Percentiles rank a stretch among this genome's conserved stretches.
These are phyloP conservation scores for Geococcyx californianus DNA, from an alignment of 2,113 vertebrate species.

Conservation along the genomic window DNA sequence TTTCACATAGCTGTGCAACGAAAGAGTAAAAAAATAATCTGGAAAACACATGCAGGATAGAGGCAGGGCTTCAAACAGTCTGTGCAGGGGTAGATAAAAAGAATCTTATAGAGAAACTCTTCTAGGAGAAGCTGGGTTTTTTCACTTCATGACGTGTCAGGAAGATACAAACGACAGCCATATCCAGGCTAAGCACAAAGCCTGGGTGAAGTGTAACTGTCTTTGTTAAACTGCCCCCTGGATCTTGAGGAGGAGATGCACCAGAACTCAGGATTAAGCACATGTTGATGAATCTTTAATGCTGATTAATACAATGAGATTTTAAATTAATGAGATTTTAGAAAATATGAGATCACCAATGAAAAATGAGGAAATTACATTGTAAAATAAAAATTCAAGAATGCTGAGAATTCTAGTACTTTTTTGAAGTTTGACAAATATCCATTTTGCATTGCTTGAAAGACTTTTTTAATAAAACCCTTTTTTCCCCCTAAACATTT, in stretches of 20 bases:
- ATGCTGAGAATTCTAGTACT: not conserved
- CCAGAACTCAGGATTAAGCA: not conserved
- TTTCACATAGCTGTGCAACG: not conserved
- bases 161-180: not conserved
- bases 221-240: slow-evolving; percentile 54
- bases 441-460: not conserved
- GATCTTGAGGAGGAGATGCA: not conserved
- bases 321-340: not conserved
- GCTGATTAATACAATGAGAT: not conserved
- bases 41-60: slow-evolving; percentile 6
- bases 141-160: slow-evolving; percentile 48
- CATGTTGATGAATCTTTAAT: not conserved
- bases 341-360: not conserved
- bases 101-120: not conserved
- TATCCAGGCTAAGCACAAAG: not conserved
- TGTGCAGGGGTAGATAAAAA: not conserved
- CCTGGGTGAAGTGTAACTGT: not conserved
- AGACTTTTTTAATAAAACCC: not conserved
- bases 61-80: not conserved
- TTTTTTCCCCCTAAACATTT: not conserved
- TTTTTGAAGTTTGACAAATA: not conserved
- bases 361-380: not conserved
- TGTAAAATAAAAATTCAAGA: not conserved
- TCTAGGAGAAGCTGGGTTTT: not conserved
- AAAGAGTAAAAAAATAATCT: not conserved